Base-by-base conservation (phyloP, 2,888 invertebrate species). In the Athetis lepigone region DNA sequence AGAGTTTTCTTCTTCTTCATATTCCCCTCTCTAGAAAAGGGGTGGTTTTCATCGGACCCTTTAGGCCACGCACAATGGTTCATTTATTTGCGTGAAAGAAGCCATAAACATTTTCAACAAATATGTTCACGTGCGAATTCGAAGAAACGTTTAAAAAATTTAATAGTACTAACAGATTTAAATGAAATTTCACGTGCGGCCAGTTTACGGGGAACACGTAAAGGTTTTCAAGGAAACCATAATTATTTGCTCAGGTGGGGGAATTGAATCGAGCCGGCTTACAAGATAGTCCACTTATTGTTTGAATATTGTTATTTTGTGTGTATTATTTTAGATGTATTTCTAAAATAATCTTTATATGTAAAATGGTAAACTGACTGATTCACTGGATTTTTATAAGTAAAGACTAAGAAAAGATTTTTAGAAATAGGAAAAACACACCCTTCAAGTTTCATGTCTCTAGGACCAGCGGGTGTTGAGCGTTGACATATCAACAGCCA, bases 191-290 rank as follows among this genome's bases (percentile, higher is more conserved):
- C 39, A 45, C 49, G 40, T 64, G 67, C 29, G 5, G 36, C 21
- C 23, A 6, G 54, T 19, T 1, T 7, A 18, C 2, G 36, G 36
- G 55, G 23, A 45, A 51, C 75, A 79, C 79, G 77, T 61, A 64
- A 79, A 79, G 79, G 77, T 73, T 77, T 77, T 62, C 77, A 42
- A 60, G 56, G 80, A 77, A 79, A 43, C 8, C 19, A n/a, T 45
- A 29, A 57, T 59, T 59, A 66, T 71, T n/a, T 42, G 40, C 16
- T 62, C 74, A 69, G 54, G 60, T 58, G 55, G 13, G 56, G 18
- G 42, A 65, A 75, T 75, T 65, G 45, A 57, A 64, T 59, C 7
- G 47, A 49, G 36, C 39, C 13, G 19, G 19, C 16, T 16, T 1
- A 25, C 7, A 27, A 66, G 36, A 43, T 58, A 25, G 7, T 39